Base-by-base conservation (phyloP, 2,797 vertebrate genomes). In the Schizopygopsis malacanthus region DNA sequence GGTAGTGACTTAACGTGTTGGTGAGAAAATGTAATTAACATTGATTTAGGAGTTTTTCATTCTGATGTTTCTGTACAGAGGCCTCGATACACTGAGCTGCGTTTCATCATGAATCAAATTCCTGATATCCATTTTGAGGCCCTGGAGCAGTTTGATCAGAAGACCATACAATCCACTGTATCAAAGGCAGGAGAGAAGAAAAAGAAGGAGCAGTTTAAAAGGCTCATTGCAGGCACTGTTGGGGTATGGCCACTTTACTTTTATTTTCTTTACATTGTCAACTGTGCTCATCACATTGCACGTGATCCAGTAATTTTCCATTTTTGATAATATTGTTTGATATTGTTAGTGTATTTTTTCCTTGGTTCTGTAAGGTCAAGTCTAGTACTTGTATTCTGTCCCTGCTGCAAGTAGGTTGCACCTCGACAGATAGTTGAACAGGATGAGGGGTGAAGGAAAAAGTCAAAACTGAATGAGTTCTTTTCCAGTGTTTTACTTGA, bases 121-220 rank as follows among this genome's bases (percentile, higher is more conserved):
- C 98, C 98, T 65, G 96, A 97, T 87, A 96, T 99, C 90, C 96
- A 93, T 73, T 83, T 91, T 61, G 96, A 99, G 0, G 94, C 96
- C 47, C 92, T 99, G 90, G 96, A 97, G 83, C 96, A 96, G 91
- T 99, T 97, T 86, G 98, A 99, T 89, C 95, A 95, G 87, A 96
- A 95, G 88, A 95, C 98, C 11, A 87, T 98, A 45, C 97, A 96
- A 78, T 95, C 97, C 43, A 92, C 90, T 0, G 89, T 93, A 81
- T 96, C 96, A 91, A 98, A 97, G 84, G 89, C 91, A 22, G 94
- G 95, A 73, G 97, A 98, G 61, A 99, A 98, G 91, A 97, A 97
- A 91, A 95, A 96, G 90, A 98, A 96, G 93, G 98, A 99, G 89
- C 96, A 97, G 87, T 99, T 99, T 92, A 99, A 95, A 93, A 97